Evolutionary conservation across 1,140 invertebrate species (phyloP), one percentile per base, ranked within the genome.

Genomic region (Copidosoma floridanum): DNA sequence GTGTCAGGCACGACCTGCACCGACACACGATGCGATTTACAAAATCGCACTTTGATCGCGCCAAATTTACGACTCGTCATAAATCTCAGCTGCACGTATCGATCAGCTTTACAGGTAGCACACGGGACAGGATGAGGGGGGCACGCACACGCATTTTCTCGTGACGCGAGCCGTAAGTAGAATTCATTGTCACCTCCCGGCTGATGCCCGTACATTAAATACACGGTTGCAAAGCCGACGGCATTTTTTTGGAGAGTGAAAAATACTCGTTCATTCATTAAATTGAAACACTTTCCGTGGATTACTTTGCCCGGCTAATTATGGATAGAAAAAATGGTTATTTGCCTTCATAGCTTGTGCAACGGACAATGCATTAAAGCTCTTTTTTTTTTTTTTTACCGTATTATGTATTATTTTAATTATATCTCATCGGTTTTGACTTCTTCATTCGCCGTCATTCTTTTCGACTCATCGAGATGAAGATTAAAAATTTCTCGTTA

Each of bases 31-130:
- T 50, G 54, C 68, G 59, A 69, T 69, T 70, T 65, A 68, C 66
- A 68, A 71, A 70, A 71, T 70, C 64, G 65, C 64, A 65, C 67
- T 70, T 71, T 71, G 70, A 71, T 71, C 65, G 65, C 44, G 61
- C 63, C 61, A 70, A 71, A 71, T 71, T 71, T 68, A 71, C 65
- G 68, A 66, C 65, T 63, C 43, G 66, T 66, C 67, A 71, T 71
- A 71, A 71, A 70, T 71, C 64, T 61, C 24, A 53, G 61, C 63
- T n/a, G 65, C 58, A 57, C 63, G 50, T 64, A 68, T 68, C 66
- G 68, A 69, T 69, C 65, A 57, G 65, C 64, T 67, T n/a, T 64
- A 66, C 60, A 62, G 63, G 63, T 71, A 68, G 18, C n/a, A 20
- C 32, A 20, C 2, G 2, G 27, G 29, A 50, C n/a, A n/a, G n/a